A percentile compares a stretch with the other conserved stretches of the same genome.
Evolutionary conservation across 2,888 invertebrate species (phyloP).

Genomic region (Heliconius erato): DNA sequence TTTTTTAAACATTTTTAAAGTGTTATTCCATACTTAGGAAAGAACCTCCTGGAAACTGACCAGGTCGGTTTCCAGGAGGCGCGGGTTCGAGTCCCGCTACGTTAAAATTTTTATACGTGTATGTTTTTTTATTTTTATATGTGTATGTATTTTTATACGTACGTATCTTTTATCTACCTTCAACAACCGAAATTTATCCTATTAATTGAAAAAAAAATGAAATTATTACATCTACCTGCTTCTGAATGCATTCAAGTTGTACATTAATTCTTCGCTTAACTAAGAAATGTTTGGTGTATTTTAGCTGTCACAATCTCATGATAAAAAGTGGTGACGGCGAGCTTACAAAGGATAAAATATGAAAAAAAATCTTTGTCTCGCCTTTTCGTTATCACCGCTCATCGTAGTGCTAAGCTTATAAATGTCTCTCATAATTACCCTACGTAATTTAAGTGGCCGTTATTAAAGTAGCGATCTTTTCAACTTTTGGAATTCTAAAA

Average conservation of each 20-base stretch:
- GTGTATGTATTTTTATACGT: no score
- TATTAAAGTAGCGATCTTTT: slow-evolving; percentile 43
- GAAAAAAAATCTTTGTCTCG: slow-evolving; percentile 33
- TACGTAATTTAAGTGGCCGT: slow-evolving; percentile 46
- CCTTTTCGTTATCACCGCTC: slow-evolving; percentile 35
- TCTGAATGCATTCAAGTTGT: slow-evolving; percentile 12
- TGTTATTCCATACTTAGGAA: no score
- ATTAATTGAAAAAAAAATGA: background rate
- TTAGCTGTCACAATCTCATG: slow-evolving; percentile 13
- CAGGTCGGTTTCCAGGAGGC: no score
- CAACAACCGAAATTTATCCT: background rate
- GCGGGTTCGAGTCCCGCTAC: no score
- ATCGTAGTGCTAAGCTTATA: slow-evolving; percentile 38
- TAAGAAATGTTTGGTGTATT: slow-evolving; percentile 20
- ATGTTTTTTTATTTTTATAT: no score
- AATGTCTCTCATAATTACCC: slow-evolving; percentile 46
- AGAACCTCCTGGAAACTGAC: no score
- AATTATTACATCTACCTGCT: background rate
- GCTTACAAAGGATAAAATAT: slow-evolving; percentile 38
- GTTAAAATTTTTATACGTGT: no score
- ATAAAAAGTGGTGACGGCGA: slow-evolving; percentile 34
- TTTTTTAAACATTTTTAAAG: no score
- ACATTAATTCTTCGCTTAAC: slow-evolving; percentile 14
- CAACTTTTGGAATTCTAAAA: slow-evolving; percentile 39
- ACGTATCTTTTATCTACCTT: background rate